These are phyloP conservation scores for Rhagoletis zephyria DNA, from an alignment of 1,140 invertebrate genomes.

Conservation along the genomic window DNA sequence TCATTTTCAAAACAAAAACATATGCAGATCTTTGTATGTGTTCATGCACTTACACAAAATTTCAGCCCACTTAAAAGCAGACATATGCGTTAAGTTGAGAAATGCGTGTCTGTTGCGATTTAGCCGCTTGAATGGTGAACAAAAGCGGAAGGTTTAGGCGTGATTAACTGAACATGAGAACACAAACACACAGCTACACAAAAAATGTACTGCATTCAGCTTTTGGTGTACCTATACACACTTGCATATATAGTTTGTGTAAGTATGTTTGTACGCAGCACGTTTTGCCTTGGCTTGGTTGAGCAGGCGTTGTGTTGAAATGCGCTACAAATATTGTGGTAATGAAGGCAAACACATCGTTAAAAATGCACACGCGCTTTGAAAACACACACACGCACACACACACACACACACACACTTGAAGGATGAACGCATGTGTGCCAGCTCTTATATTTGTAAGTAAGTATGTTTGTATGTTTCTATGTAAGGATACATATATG, in stretches of 20 bases:
- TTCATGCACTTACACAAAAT: background rate
- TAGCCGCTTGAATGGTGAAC: conserved; percentile 40
- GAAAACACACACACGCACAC: background rate
- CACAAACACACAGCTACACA: background rate
- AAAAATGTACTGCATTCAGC: background rate
- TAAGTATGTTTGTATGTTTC: too few relatives aligned
- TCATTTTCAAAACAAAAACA: background rate
- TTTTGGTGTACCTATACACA: background rate
- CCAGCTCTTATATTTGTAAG: background rate
- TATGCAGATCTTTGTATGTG: background rate
- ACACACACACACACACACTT: background rate
- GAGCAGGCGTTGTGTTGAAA: background rate
- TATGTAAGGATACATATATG: too few relatives aligned
- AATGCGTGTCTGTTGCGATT: conserved; percentile 46
- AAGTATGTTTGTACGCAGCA: background rate
- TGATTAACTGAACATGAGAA: conserved; percentile 22
- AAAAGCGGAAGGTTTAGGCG: conserved; percentile 34
- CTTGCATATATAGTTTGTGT: background rate
- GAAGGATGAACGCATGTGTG: background rate
- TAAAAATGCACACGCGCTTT: conserved; percentile 5
- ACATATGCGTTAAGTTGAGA: conserved; percentile 38
- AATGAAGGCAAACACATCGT: conserved; percentile 39
- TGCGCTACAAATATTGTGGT: conserved; percentile 43
- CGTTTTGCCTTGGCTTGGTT: background rate
- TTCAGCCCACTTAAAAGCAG: background rate